Conservation (phyloP, 2,888 invertebrate genomes). For the Masnerella sp. region DNA sequence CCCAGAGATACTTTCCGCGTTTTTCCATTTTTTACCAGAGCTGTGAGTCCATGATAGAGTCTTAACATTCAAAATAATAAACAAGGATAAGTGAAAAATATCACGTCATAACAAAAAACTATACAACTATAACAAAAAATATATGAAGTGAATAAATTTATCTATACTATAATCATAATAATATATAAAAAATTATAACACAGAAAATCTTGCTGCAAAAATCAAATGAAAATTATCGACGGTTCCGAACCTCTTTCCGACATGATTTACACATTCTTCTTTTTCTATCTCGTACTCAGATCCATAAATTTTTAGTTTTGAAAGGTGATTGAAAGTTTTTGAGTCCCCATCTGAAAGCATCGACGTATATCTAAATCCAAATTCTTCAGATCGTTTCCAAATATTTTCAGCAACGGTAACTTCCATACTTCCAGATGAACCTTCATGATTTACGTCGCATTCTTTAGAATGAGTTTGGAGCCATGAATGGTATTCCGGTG, state of each 20-base stretch:
- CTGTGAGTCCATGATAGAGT: conserved; percentile 7
- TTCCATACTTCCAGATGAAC: conserved; percentile 52
- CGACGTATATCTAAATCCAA: conserved; percentile 43
- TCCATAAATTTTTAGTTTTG: conserved; percentile 44
- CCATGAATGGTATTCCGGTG: conserved; percentile 54
- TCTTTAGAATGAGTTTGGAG: conserved; percentile 43
- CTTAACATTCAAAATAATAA: conserved; percentile 1
- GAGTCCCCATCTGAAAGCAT: conserved; percentile 50
- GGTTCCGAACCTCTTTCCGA: conserved; percentile 31
- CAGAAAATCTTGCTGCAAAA: conserved; percentile 3
- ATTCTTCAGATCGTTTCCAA: conserved; percentile 46
- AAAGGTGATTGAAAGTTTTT: conserved; percentile 44
- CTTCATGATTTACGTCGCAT: conserved; percentile 15
- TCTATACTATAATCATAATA: too few species aligned
- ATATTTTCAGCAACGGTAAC: conserved; percentile 42
- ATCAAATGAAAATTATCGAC: not conserved
- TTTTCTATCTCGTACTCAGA: conserved; percentile 29
- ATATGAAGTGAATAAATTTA: too few species aligned
- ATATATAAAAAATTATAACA: too few species aligned
- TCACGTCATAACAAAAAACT: not conserved
- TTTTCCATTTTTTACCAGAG: conserved; percentile 6
- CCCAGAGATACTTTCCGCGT: conserved; percentile 5
- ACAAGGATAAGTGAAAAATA: conserved; percentile 3
- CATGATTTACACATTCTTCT: conserved; percentile 57
- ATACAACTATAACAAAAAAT: too few species aligned